Evolutionary conservation across 2,888 invertebrate genomes (phyloP), one percentile per base, ranked within the genome.

Genomic region (Augochlorella aurata): DNA sequence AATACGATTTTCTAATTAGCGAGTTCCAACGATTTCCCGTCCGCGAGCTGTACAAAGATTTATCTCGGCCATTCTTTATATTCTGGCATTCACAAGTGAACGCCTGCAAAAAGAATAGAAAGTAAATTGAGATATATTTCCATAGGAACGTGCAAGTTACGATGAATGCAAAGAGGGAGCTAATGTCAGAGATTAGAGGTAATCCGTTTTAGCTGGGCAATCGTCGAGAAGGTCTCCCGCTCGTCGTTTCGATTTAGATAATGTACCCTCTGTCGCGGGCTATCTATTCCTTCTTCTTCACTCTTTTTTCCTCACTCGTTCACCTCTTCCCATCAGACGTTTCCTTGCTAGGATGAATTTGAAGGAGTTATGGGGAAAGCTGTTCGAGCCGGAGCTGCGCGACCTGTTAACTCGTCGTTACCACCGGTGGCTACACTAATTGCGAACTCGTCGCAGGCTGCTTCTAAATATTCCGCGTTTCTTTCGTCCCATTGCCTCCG

Each of bases 131-230:
- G 86, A 81, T 84, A 87, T 87, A 88, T 84, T 79, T 79, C 83
- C 78, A 83, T 82, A 83, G 86, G 71, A 81, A 84, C 76, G 88
- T 80, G 88, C 74, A 74, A 88, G 88, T 81, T 44, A 84, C 84
- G 76, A 79, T 78, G 79, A 82, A 88, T 77, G 81, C 81, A 81
- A 81, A n/a, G 80, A 77, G 83, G 80, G 77, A 83, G 87, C 85
- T 88, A 88, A 88, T 88, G 87, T 88, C 88, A 88, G 88, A 88
- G 88, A 88, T 88, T 89, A 88, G 88, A 83, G 84, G 88, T 88
- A 88, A 88, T 88, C 88, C 88, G 85, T 88, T 88, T 83, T 84
- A 75, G 83, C 80, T 83, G 84, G 84, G 85, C 87, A 86, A 88
- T 88, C 88, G 85, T 81, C 84, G 87, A 77, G 77, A 72, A 85